Evolutionary conservation across 2,797 vertebrate genomes (phyloP).

Genomic region (Austrolebias charrua): DNA sequence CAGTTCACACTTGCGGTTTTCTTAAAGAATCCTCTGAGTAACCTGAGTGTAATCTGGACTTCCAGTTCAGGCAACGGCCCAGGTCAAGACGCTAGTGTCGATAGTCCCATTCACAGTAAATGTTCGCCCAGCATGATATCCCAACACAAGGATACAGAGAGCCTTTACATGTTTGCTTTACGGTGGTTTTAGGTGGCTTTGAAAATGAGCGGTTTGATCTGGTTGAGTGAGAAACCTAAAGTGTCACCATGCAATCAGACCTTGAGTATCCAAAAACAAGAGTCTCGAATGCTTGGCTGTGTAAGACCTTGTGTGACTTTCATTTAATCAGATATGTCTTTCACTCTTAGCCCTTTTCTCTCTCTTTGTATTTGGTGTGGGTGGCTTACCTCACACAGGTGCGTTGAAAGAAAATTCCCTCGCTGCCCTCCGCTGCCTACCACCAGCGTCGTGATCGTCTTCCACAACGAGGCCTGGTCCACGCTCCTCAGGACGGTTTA

Average conservation of each 20-base stretch:
- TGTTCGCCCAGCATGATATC: neutral
- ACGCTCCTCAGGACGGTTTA: constrained; percentile 91
- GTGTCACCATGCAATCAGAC: neutral
- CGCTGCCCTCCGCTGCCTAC: constrained; percentile 87
- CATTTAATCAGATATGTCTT: constrained; percentile 12
- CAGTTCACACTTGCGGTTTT: neutral
- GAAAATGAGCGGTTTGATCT: neutral
- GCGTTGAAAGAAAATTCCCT: constrained; percentile 87
- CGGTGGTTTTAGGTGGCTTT: neutral
- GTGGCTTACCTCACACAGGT: constrained; percentile 71
- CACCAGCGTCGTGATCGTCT: constrained; percentile 93
- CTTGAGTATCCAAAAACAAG: constrained; percentile 26
- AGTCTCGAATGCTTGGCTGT: neutral
- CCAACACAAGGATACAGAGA: neutral
- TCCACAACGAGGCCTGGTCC: constrained; percentile 96
- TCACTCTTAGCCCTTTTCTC: constrained; percentile 1
- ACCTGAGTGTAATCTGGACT: neutral
- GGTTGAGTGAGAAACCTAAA: constrained; percentile 1
- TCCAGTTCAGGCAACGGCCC: neutral
- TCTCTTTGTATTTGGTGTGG: constrained; percentile 1
- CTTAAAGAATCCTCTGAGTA: neutral
- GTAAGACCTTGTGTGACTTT: constrained; percentile 4
- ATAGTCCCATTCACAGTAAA: neutral
- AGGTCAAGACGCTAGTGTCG: neutral
- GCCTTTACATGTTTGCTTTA: neutral